Base-by-base conservation (phyloP, 2,113 vertebrate genomes). In the Stigmatopora nigra region DNA sequence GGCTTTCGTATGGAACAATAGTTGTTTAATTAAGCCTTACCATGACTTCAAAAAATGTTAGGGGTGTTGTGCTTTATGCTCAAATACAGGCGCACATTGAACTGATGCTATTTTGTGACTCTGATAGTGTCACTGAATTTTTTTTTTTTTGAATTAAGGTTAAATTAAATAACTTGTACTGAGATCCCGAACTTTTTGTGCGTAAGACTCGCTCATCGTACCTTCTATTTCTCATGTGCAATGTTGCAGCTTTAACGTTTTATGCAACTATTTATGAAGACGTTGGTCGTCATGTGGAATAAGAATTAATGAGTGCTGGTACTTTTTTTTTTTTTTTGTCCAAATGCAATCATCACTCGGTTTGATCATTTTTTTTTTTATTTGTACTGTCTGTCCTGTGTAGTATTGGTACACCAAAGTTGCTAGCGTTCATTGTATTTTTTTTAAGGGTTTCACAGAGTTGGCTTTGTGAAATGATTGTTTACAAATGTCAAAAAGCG, bases 251-350 rank as follows among this genome's bases (percentile, higher is more conserved):
- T 97, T 98, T 94, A 95, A 94, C 92, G 92, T 97, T 97, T 97
- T 95, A 97, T 97, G 95, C 96, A 97, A 95, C 93, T 97, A 94
- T 98, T 98, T 96, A 97, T 96, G 94, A 96, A 93, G 91, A 94
- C 92, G 92, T 94, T 91, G 92, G 94, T 96, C 93, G 92, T 95
- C 9, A 95, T 90, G 92, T 97, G 93, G 95, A 96, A 90, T 46
- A 46, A 45, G 31, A 59, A 94, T 95, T 95, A 97, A 96, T 95
- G 96, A 98, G 96, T 92, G 93, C 95, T 92, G 88, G 89, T 92
- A 86, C 89, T 90, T 84, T n/a, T n/a, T n/a, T n/a, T n/a, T n/a
- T n/a, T n/a, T n/a, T n/a, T 25, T 49, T 25, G 11, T 31, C 25
- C 46, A 11, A 25, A 46, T 35, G 36, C 47, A 36, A 51, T 64